A percentile compares a stretch with the other conserved stretches of the same genome.
Conservation (phyloP, 2,888 invertebrate species). For the Caenorhabditis sp. region DNA sequence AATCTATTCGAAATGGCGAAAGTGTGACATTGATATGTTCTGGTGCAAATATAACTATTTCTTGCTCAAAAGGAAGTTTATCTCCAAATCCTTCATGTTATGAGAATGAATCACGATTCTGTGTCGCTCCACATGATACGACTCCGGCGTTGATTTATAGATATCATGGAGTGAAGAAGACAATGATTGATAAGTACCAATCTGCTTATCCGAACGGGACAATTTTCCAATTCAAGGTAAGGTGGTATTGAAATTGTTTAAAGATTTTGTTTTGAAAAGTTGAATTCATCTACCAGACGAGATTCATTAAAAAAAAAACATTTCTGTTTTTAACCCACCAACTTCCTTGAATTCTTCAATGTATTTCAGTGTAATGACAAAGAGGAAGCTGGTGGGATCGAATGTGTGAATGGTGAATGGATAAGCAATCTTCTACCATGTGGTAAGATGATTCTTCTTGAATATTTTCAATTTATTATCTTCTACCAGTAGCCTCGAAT, state of each 20-base stretch:
- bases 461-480: no score
- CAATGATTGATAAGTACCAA: slow-evolving; percentile 51
- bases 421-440: slow-evolving; percentile 62
- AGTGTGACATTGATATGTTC: slow-evolving; percentile 37
- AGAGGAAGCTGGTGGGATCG: slow-evolving; percentile 62
- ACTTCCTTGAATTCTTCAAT: no score
- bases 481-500: slow-evolving; percentile 32
- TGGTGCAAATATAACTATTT: slow-evolving; percentile 36
- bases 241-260: no score
- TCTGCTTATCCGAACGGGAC: slow-evolving; percentile 68
- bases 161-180: slow-evolving; percentile 43
- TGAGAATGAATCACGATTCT: slow-evolving; percentile 49
- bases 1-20: slow-evolving; percentile 44
- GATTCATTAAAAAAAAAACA: no score
- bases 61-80: slow-evolving; percentile 46
- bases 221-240: slow-evolving; percentile 62
- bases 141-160: slow-evolving; percentile 57
- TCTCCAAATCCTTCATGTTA: slow-evolving; percentile 45
- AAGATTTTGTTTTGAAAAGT: no score
- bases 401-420: slow-evolving; percentile 69
- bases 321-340: no score
- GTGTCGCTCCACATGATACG: slow-evolving; percentile 55
- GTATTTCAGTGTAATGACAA: slow-evolving; percentile 46
- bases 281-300: no score
- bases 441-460: no score